phyloP scores from a whole-genome alignment of 2,113 vertebrate species.

The Oncorhynchus masou region DNA sequence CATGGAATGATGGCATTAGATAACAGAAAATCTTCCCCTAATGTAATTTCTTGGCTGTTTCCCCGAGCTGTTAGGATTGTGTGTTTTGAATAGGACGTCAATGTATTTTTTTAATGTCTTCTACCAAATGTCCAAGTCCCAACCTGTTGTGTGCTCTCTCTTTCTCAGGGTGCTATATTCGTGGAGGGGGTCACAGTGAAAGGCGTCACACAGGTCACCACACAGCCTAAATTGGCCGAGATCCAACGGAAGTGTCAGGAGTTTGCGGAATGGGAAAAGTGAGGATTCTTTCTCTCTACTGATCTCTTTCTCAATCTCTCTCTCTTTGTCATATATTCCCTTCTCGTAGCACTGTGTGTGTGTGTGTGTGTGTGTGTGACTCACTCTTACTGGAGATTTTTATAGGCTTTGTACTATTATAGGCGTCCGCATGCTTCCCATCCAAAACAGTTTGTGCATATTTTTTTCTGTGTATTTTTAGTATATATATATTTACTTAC shows the following conservation, averaged over 20 bases:
- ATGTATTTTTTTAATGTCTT: too few species aligned
- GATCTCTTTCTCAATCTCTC: neutral
- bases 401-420: neutral
- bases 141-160: slow-evolving; percentile 17
- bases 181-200: slow-evolving; percentile 91
- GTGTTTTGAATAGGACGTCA: slow-evolving; percentile 37
- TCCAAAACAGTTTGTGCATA: neutral
- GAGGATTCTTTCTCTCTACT: slow-evolving; percentile 45
- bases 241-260: slow-evolving; percentile 91
- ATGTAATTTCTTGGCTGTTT: neutral
- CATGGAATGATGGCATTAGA: too few species aligned
- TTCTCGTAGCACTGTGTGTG: slow-evolving; percentile 20
- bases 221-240: slow-evolving; percentile 88
- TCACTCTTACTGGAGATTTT: neutral
- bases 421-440: too few species aligned
- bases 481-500: too few species aligned
- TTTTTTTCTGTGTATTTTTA: too few species aligned
- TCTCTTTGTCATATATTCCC: neutral
- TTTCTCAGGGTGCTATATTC: slow-evolving; percentile 87
- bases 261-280: slow-evolving; percentile 94
- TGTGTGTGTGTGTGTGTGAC: neutral
- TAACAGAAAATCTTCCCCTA: too few species aligned
- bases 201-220: slow-evolving; percentile 88
- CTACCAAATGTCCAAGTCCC: slow-evolving; percentile 9
- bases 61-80: neutral